phyloP scores from a whole-genome alignment of 2,797 vertebrate species.

The Labeo calbasu region DNA sequence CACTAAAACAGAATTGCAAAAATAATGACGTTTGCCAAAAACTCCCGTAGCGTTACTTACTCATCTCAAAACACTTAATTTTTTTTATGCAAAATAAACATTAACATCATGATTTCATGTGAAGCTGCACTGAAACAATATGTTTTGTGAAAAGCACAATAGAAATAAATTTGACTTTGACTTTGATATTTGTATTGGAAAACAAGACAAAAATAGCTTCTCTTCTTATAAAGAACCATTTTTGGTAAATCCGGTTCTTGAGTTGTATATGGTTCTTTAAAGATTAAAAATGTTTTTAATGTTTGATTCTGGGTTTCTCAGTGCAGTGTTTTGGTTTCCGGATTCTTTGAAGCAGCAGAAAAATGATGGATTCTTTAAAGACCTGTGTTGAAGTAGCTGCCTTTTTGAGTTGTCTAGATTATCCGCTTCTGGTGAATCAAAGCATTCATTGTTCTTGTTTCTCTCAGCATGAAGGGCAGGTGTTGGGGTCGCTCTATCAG shows the following conservation, averaged over 20 bases:
- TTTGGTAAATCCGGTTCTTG: not conserved
- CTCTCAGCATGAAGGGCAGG: not conserved
- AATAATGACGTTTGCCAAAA: not conserved
- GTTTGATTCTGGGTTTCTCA: not conserved
- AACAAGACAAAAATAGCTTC: not conserved
- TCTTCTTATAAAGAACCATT: not conserved
- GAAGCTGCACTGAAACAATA: not conserved
- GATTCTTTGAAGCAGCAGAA: too few species aligned
- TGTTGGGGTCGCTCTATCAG: slow-evolving; percentile 7
- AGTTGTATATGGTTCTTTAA: not conserved
- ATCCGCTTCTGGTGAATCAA: not conserved
- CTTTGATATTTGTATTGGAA: not conserved
- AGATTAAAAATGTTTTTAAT: not conserved
- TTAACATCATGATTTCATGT: not conserved
- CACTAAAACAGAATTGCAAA: not conserved
- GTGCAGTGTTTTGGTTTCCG: not conserved
- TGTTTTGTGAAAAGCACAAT: not conserved
- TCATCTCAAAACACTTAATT: too few species aligned
- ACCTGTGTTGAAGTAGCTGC: not conserved
- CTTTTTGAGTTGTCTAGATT: not conserved
- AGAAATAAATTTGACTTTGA: not conserved
- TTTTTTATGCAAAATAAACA: not conserved
- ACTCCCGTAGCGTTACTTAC: too few species aligned
- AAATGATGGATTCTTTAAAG: not conserved
- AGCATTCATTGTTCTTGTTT: not conserved